phyloP scores from a whole-genome alignment of 1,140 invertebrate genomes.

The Pogonognathellus flavescens region DNA sequence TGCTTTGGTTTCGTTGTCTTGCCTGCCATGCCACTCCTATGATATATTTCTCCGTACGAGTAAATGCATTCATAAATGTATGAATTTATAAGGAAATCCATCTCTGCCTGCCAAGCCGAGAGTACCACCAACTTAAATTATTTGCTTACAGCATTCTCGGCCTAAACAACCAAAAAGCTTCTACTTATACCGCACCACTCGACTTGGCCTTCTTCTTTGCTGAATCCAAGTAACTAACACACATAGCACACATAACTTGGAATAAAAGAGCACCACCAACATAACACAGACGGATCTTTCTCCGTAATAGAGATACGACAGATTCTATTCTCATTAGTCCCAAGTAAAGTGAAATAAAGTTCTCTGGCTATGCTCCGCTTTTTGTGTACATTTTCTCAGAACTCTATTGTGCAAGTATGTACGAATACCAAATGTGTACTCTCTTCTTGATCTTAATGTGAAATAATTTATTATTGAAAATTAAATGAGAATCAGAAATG shows the following conservation, averaged over 20 bases:
- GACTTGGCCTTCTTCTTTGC: not conserved
- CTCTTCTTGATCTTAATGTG: not conserved
- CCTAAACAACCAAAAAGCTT: not conserved
- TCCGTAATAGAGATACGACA: slow-evolving; percentile 27
- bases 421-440: not conserved
- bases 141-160: not conserved
- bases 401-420: not conserved
- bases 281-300: slow-evolving; percentile 26
- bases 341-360: slow-evolving; percentile 43
- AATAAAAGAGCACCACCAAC: not conserved
- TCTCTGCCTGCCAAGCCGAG: slow-evolving; percentile 5
- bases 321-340: slow-evolving; percentile 41
- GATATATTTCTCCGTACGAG: slow-evolving; percentile 23
- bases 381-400: not conserved
- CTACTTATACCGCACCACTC: not conserved
- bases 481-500: not conserved
- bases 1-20: slow-evolving; percentile 16
- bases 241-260: not conserved
- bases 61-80: slow-evolving; percentile 49
- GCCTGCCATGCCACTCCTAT: slow-evolving; percentile 28
- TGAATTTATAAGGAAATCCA: slow-evolving; percentile 47
- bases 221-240: not conserved
- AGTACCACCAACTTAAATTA: slow-evolving; percentile 1
- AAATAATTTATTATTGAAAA: slow-evolving; percentile 3
- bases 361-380: not conserved